Percentiles rank a stretch among this genome's conserved stretches.
phyloP scores from a whole-genome alignment of 2,888 invertebrate species.

The Xanthia icteritia region DNA sequence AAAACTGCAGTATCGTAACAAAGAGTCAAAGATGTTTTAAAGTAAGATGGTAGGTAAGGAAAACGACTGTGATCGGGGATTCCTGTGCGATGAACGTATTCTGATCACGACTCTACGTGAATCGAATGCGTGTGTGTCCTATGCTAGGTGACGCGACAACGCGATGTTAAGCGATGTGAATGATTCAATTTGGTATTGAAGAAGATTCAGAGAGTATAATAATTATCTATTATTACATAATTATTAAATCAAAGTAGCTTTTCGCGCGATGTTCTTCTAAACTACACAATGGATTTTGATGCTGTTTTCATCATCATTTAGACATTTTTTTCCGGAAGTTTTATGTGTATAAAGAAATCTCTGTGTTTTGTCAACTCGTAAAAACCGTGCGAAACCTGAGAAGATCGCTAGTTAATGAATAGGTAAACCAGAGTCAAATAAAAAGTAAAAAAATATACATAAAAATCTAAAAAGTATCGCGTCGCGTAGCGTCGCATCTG shows the following conservation, averaged over 20 bases:
- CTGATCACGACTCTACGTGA: slow-evolving; percentile 23
- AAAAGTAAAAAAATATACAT: too few species aligned
- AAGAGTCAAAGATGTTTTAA: neutral
- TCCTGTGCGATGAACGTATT: slow-evolving; percentile 16
- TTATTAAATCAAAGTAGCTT: neutral
- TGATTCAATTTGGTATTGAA: neutral
- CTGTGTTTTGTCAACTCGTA: too few species aligned
- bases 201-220: neutral
- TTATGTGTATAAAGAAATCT: too few species aligned
- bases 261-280: neutral
- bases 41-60: neutral
- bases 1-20: neutral
- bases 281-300: neutral
- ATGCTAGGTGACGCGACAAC: neutral
- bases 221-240: neutral
- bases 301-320: neutral
- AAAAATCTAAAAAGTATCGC: too few species aligned
- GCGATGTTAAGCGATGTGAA: slow-evolving; percentile 7
- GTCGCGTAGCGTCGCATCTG: neutral
- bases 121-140: neutral
- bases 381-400: too few species aligned
- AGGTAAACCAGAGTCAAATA: too few species aligned
- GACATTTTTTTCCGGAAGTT: too few species aligned
- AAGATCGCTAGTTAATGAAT: too few species aligned
- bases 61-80: slow-evolving; percentile 24